Conservation (phyloP, 2,888 invertebrate species). For the Hemaris fuciformis region DNA sequence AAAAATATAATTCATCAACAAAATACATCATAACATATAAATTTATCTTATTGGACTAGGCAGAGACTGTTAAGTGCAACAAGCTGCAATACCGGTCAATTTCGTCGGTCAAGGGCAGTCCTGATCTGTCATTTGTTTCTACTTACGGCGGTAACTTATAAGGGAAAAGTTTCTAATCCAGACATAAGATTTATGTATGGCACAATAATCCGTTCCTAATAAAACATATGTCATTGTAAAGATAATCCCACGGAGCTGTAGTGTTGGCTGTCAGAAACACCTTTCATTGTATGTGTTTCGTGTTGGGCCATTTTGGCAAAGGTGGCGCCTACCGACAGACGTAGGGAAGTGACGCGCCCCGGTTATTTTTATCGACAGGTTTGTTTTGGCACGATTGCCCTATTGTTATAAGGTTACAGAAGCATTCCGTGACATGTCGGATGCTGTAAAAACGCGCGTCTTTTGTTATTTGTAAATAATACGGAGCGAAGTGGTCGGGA, state of each 20-base stretch:
- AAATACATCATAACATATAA: too few species aligned
- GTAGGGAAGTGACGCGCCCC: conserved; percentile 34
- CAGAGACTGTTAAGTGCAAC: too few species aligned
- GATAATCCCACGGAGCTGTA: conserved; percentile 16
- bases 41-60: too few species aligned
- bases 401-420: background rate
- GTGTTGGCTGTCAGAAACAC: conserved; percentile 46
- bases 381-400: conserved; percentile 15
- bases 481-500: background rate
- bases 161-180: too few species aligned
- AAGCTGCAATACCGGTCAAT: too few species aligned
- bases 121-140: too few species aligned
- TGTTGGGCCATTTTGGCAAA: conserved; percentile 62
- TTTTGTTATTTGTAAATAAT: conserved; percentile 6
- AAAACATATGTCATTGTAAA: conserved; percentile 1
- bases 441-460: background rate
- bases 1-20: too few species aligned
- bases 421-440: background rate
- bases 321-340: conserved; percentile 52
- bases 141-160: too few species aligned
- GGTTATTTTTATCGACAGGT: conserved; percentile 16
- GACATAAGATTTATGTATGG: too few species aligned
- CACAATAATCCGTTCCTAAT: background rate
- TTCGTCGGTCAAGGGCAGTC: too few species aligned
- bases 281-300: conserved; percentile 52